Evolutionary conservation across 2,797 vertebrate genomes (phyloP), one percentile per base, ranked within the genome.

Genomic region (Lates japonicus): DNA sequence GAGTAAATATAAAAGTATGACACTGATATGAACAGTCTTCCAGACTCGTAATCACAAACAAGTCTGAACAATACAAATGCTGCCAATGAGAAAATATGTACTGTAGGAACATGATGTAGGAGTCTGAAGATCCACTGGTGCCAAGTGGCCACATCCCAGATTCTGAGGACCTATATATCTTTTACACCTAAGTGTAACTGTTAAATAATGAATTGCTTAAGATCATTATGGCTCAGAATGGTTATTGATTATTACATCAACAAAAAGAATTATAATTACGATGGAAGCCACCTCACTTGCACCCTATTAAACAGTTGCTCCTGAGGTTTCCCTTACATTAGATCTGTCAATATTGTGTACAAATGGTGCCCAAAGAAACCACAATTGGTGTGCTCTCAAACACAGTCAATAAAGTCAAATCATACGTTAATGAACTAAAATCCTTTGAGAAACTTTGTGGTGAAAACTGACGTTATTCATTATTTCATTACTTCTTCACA

Each of bases 171-270:
- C 63, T 37, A 35, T 67, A 42, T 20, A 55, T 62, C 20, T 66
- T 74, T 25, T 33, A 69, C 22, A n/a, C 19, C 7, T n/a, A 25
- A 73, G n/a, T 48, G 22, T 37, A 29, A 16, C 31, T 62, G 20
- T 69, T 78, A 41, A 78, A 70, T 74, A 17, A 61, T 62, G 3
- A 16, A 69, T 48, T 64, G 16, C 17, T 51, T 57, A 6, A 55
- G 20, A 46, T 70, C 4, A 1, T 44, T 58, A 31, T 49, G 39
- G 39, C 35, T 42, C 29, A 54, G 29, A 46, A 54, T 59, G 51
- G 63, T 65, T 82, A 74, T 58, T 67, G 16, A 74, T 76, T 35
- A 71, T 55, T 42, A 64, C 9, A 70, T 41, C 17, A 81, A 25
- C n/a, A 29, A 70, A 54, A 60, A 58, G 0, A 48, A 35, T 60